Base-by-base conservation (phyloP, 2,888 invertebrate species). In the Mayetiola destructor region DNA sequence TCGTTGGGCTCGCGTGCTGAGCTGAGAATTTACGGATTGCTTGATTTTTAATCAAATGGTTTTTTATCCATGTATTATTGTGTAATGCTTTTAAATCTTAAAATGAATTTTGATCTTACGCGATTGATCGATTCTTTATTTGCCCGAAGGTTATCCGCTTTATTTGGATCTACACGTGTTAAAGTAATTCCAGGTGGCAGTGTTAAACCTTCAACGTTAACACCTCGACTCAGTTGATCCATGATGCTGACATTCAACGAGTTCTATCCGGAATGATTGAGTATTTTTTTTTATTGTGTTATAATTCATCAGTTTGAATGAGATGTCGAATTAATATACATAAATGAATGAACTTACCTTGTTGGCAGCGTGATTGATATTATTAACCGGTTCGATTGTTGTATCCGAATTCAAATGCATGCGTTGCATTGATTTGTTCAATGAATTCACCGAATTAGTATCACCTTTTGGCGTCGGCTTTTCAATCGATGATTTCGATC, bases 151-250 rank as follows among this genome's bases (percentile, higher is more conserved):
- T 66, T 66, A 55, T 72, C 72, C 56, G 70, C 70, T 56, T 68
- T 68, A 37, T 65, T 68, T 0, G 80, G 78, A 60, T 82, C 82
- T 0, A 86, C 85, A 59, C 85, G 77, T 0, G 85, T 86, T 37
- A 86, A 76, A 0, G 85, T 88, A 52, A 88, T 88, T n/a, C 88
- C 88, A 0, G 88, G 87, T 0, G 88, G 88, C 42, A 88, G 69
- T 37, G 76, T 75, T 20, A 84, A 66, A 61, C 81, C 80, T 9
- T 81, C 80, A 56, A 82, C 80, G 72, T 71, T 70, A 0, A 73
- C 69, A 2, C 73, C 73, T 3, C 71, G 67, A 61, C 71, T 73
- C 48, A 73, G 62, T 60, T 73, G 73, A 61, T 73, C 73, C 73
- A 73, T 73, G 30, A 73, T 73, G 63, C 72, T 73, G 52, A 71